Evolutionary conservation across 2,888 invertebrate genomes (phyloP).

Genomic region (Isoperla grammatica): DNA sequence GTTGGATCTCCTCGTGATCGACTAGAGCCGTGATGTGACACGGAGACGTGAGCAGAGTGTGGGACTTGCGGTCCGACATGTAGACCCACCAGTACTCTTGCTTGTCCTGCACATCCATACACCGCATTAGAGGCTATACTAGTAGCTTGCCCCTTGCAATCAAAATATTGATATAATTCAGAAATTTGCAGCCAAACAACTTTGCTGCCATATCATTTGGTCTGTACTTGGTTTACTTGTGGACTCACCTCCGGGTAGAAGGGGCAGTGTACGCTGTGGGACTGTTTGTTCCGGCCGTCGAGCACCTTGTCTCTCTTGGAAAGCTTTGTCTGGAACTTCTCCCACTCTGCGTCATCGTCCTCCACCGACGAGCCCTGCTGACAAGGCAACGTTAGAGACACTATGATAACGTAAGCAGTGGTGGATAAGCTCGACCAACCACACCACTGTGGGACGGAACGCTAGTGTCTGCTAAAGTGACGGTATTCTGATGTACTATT

Average conservation of each 20-base stretch:
- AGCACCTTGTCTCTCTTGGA: constrained; percentile 80
- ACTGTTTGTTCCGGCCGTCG: constrained; percentile 89
- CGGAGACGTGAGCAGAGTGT: constrained; percentile 85
- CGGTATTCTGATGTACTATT: too few species aligned
- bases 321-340: constrained; percentile 82
- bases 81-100: constrained; percentile 99
- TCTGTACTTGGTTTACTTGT: background rate
- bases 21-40: constrained; percentile 91
- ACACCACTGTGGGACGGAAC: too few species aligned
- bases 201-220: too few species aligned
- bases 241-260: constrained; percentile 75
- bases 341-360: constrained; percentile 89
- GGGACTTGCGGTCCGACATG: constrained; percentile 91
- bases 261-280: constrained; percentile 96
- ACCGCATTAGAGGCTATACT: background rate
- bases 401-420: background rate
- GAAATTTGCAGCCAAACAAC: too few species aligned
- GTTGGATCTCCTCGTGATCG: constrained; percentile 82
- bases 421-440: too few species aligned
- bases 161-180: too few species aligned
- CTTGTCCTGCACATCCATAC: constrained; percentile 57
- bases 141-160: background rate
- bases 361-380: constrained; percentile 46
- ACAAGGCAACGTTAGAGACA: constrained; percentile 14
- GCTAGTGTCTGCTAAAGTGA: too few species aligned